Evolutionary conservation across 2,113 vertebrate genomes (phyloP).

Genomic region (Elachura formosa): DNA sequence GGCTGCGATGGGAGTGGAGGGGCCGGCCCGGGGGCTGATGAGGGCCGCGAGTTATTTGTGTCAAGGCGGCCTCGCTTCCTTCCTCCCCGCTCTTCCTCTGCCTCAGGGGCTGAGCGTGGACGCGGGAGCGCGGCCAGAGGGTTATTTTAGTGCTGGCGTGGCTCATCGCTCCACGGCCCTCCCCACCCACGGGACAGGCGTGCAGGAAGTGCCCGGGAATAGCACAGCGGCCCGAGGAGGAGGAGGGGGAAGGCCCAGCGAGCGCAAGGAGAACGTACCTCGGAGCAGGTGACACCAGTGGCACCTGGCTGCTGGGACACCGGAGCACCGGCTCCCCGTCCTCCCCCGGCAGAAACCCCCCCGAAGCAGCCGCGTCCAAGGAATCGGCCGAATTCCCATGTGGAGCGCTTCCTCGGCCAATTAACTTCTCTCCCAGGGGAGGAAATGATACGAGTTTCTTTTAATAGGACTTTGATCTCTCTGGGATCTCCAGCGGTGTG

Average conservation of each 20-base stretch:
- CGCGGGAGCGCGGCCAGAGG: not conserved
- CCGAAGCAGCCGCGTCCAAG: not conserved
- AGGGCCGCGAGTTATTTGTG: not conserved
- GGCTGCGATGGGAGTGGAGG: not conserved
- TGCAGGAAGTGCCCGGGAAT: not conserved
- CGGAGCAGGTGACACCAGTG: not conserved
- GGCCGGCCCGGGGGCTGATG: not conserved
- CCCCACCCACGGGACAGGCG: not conserved
- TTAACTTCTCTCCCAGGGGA: not conserved
- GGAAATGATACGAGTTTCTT: not conserved
- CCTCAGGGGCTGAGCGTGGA: not conserved
- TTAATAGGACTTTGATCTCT: conserved; percentile 55
- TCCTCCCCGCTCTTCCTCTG: not conserved
- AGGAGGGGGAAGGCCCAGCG: not conserved
- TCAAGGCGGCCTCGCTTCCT: not conserved
- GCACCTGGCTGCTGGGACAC: not conserved
- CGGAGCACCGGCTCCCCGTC: not conserved
- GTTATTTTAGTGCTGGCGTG: conserved; percentile 8
- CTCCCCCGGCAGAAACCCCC: not conserved
- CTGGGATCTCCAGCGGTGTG: not conserved
- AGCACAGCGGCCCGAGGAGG: not conserved
- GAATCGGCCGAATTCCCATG: not conserved
- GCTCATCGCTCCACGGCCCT: not conserved
- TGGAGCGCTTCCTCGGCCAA: not conserved
- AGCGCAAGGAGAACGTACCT: not conserved